Base-by-base conservation (phyloP, 1,140 invertebrate species). In the Bombus breviceps region DNA sequence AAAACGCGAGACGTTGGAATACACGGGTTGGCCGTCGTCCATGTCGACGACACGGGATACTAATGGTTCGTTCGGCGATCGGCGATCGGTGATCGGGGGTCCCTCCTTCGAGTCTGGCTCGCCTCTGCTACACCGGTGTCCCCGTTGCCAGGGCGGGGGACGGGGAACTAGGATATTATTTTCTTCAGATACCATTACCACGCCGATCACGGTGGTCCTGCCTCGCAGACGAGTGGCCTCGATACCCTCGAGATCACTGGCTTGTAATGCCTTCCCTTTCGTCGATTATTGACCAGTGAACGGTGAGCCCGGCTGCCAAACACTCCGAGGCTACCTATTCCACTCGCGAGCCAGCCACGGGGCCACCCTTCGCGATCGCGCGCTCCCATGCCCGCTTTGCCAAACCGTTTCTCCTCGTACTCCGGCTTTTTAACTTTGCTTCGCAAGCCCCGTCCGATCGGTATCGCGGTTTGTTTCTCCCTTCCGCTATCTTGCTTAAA, bases 231-330 rank as follows among this genome's bases (percentile, higher is more conserved):
- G 75, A 86, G 86, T 88, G 79, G 90, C 88, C 88, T 88, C 89
- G 92, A 92, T 93, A 93, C 86, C 90, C 91, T 80, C 92, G 89
- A 90, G 94, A 94, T 95, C 95, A 94, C 88, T 95, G 86, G 94
- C 90, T 95, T 92, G 94, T 94, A 94, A 94, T 95, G 94, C 94
- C 95, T 94, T 94, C 94, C 93, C 93, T 94, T 93, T 93, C 92
- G 93, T 92, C 90, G 91, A 94, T 94, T 93, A 93, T 94, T 94
- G 93, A 93, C 92, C 93, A 93, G 85, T 93, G 91, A 93, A 94
- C 93, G 86, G 88, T 92, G 93, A 92, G 89, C 91, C 92, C 93
- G 92, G 89, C 87, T 66, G 75, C 68, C 83, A 78, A 86, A 91
- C 84, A 86, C 91, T 89, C 88, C 80, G 86, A 81, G 80, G 81